Base-by-base conservation (phyloP, 2,113 vertebrate genomes). In the Catharus minimus region DNA sequence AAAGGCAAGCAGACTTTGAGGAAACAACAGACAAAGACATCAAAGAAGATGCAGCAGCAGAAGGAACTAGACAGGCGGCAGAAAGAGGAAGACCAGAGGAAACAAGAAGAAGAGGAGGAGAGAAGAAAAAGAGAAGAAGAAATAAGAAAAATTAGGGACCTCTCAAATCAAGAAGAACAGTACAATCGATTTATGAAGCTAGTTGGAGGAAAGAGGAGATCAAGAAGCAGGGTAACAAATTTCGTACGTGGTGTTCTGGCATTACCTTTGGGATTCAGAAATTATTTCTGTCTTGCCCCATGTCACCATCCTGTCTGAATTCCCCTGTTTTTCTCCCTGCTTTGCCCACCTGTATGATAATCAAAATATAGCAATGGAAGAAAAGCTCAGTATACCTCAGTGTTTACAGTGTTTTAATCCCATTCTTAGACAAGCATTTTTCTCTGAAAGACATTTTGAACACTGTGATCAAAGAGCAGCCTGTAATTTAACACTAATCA, bases 151-250 rank as follows among this genome's bases (percentile, higher is more conserved):
- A 99, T 99, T 93, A 97, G 99, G 4, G 99, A 99, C 81, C 98
- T 99, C 28, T 99, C 99, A 91, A 99, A 99, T 96, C 99, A 99
- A 95, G 99, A 99, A 78, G 99, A 99, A 84, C 99, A 99, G 81
- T 99, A 99, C 89, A 99, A 99, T 97, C 98, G 99, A 57, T 99
- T 99, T 93, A 99, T 99, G 99, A 99, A 99, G 86, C 97, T 99
- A 83, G 98, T 99, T 93, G 99, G 99, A 12, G 98, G 98, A 30
- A 98, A 97, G 90, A 98, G 96, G n/a, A 95, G 97, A 90, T 96
- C 97, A 2, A 97, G 98, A 92, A 98, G 97, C 95, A 98, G 98
- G 96, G 99, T 99, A 95, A 94, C 19, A 13, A 11, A 64, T 88
- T 60, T 75, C 7, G 52, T 83, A 3, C 4, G 0, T 44, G 6